phyloP scores from a whole-genome alignment of 2,888 invertebrate species.

The Balanococcus diminutus region DNA sequence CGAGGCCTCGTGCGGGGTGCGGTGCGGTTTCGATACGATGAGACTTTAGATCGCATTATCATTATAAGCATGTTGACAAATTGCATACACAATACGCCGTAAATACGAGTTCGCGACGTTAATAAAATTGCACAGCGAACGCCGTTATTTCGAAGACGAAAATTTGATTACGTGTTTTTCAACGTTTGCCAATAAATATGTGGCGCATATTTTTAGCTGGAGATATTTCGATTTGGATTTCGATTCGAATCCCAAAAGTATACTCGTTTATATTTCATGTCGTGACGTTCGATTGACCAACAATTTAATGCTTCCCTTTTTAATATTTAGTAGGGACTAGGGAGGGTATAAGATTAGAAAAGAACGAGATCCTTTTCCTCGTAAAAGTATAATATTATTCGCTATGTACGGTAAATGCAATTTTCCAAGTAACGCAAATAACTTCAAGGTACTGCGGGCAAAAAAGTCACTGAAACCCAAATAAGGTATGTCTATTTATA shows the following conservation, averaged over 20 bases:
- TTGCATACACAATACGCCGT: conserved; percentile 10
- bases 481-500: background rate
- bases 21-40: no score
- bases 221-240: background rate
- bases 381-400: background rate
- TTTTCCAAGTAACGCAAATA: background rate
- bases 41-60: background rate
- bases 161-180: background rate
- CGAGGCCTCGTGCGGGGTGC: no score
- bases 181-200: background rate
- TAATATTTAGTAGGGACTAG: background rate
- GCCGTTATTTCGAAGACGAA: background rate
- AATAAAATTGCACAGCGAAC: conserved; percentile 3
- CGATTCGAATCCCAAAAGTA: background rate
- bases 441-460: background rate
- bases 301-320: background rate
- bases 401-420: background rate
- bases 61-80: background rate
- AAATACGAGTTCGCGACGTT: conserved; percentile 26
- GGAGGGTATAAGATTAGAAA: background rate
- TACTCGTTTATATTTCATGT: background rate
- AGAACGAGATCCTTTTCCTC: background rate
- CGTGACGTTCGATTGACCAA: background rate
- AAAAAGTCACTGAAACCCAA: background rate
- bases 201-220: background rate